Conservation (phyloP, 1,140 invertebrate genomes). For the Gryllus bimaculatus region DNA sequence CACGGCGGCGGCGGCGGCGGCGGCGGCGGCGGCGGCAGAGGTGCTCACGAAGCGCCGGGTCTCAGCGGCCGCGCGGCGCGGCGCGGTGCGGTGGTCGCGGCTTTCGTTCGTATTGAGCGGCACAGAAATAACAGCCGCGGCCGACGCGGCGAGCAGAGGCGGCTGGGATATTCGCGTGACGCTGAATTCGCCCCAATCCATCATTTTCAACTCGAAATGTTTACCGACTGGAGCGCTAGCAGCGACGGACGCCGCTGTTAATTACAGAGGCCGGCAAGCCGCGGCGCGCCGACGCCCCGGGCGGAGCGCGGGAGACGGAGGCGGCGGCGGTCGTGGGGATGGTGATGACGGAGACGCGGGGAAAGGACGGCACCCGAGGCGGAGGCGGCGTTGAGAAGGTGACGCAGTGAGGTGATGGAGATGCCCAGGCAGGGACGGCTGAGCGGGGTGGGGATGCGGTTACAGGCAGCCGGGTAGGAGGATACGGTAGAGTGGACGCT, state of each 20-base stretch:
- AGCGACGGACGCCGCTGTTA: not conserved
- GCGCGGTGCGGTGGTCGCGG: no score
- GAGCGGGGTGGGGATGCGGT: no score
- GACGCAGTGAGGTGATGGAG: no score
- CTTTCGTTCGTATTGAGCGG: not conserved
- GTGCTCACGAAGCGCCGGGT: not conserved
- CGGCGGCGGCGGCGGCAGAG: no score
- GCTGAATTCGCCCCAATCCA: not conserved
- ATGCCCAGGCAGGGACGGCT: no score
- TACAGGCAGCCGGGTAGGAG: no score
- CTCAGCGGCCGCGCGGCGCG: no score
- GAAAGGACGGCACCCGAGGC: not conserved
- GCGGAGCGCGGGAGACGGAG: not conserved
- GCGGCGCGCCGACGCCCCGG: not conserved
- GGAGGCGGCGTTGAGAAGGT: no score
- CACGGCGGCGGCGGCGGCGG: no score
- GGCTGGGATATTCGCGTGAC: not conserved
- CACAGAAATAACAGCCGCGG: not conserved
- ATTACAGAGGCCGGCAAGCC: not conserved
- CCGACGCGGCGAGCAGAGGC: no score
- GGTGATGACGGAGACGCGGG: not conserved
- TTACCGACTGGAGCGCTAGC: not conserved
- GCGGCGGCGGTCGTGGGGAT: no score
- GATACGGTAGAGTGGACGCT: no score
- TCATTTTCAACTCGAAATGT: slow-evolving; percentile 5